These are phyloP conservation scores for Pocillopora meandrina DNA, from an alignment of 92 coral and sea anemone genomes.

Conservation along the genomic window DNA sequence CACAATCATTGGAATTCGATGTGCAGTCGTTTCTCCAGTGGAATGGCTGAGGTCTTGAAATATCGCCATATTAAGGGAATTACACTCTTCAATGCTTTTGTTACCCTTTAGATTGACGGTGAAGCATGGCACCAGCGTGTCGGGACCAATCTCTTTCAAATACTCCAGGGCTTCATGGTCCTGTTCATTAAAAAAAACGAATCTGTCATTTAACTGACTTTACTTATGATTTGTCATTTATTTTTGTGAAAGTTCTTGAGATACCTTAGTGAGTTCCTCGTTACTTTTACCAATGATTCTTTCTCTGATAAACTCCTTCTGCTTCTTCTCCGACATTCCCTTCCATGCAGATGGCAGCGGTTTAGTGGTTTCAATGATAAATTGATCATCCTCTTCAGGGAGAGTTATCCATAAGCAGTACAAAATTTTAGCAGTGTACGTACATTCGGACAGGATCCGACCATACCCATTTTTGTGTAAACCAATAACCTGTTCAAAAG, in stretches of 20 bases:
- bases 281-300: slow-evolving; percentile 78
- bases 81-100: slow-evolving; percentile 55
- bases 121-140: slow-evolving; percentile 83
- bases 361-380: slow-evolving; percentile 66
- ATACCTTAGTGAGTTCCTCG: slow-evolving; percentile 74
- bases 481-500: slow-evolving; percentile 74
- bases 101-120: slow-evolving; percentile 77
- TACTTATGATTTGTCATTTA: no score
- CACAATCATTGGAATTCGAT: slow-evolving; percentile 79
- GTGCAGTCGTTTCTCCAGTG: slow-evolving; percentile 53
- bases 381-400: slow-evolving; percentile 72
- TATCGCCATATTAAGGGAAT: slow-evolving; percentile 65
- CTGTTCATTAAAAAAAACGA: slow-evolving; percentile 15
- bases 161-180: slow-evolving; percentile 75
- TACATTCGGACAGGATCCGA: slow-evolving; percentile 83
- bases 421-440: slow-evolving; percentile 77
- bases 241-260: background rate
- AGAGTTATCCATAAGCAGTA: slow-evolving; percentile 83
- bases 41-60: slow-evolving; percentile 68
- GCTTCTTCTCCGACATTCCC: slow-evolving; percentile 25
- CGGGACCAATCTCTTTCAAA: slow-evolving; percentile 84
- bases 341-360: slow-evolving; percentile 53
- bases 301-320: slow-evolving; percentile 56
- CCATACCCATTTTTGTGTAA: slow-evolving; percentile 89
- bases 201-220: background rate